Conservation (phyloP, 92 coral and sea anemone species). For the Muricea muricata region DNA sequence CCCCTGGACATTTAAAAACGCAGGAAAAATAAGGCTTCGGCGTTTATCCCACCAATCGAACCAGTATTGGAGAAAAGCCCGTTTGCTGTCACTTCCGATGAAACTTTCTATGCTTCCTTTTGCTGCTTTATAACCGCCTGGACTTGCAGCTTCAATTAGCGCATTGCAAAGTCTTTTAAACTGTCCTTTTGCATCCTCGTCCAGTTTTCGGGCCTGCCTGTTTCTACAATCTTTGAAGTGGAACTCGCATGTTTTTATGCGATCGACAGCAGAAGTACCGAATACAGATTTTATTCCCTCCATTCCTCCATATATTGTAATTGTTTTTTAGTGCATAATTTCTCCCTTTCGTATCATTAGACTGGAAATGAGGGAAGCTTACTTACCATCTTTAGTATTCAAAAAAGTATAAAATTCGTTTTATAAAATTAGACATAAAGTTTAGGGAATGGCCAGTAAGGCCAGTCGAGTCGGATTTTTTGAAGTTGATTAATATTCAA, state of each 20-base stretch:
- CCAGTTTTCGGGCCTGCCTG: constrained; percentile 21
- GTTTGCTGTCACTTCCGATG: constrained; percentile 5
- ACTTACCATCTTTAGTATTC: too few species aligned
- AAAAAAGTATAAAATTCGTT: too few species aligned
- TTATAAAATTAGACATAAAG: too few species aligned
- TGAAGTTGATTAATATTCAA: too few species aligned
- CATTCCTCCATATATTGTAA: too few species aligned
- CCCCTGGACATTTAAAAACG: constrained; percentile 42
- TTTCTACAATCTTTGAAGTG: constrained; percentile 19
- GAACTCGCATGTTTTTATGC: constrained; percentile 17
- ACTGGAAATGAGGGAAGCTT: too few species aligned
- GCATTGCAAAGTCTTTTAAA: constrained; percentile 15
- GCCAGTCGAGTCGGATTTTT: too few species aligned
- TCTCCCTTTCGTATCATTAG: too few species aligned
- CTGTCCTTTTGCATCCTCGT: not conserved
- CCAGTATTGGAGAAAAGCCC: not conserved
- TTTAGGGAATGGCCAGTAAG: too few species aligned
- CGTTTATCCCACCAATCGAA: constrained; percentile 68
- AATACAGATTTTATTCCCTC: constrained; percentile 1
- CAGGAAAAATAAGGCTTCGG: constrained; percentile 57
- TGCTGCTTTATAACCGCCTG: constrained; percentile 13
- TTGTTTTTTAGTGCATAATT: too few species aligned
- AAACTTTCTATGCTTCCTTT: not conserved
- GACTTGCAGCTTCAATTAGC: not conserved
- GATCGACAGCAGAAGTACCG: constrained; percentile 13